phyloP scores from a whole-genome alignment of 2,113 vertebrate genomes.

The Origma solitaria region DNA sequence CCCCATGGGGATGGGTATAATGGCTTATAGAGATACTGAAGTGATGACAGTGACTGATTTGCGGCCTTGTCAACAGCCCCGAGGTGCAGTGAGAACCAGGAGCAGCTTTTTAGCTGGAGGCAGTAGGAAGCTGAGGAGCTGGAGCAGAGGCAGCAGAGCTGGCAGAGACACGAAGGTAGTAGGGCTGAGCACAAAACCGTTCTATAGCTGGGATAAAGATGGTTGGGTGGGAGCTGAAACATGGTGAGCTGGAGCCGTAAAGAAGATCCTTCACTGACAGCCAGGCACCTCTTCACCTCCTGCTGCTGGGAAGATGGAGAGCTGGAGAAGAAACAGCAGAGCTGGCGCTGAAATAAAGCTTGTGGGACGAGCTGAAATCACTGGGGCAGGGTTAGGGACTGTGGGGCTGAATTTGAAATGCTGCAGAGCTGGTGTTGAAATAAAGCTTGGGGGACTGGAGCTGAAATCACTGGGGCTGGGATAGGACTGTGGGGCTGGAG shows the following conservation, averaged over 20 bases:
- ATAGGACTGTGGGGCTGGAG: too few species aligned
- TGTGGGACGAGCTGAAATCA: neutral
- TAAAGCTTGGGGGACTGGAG: neutral
- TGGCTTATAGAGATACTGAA: neutral
- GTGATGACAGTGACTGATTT: neutral
- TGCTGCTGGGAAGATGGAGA: neutral
- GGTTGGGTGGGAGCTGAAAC: neutral
- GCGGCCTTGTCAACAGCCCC: neutral
- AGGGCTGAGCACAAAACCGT: neutral
- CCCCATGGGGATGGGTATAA: neutral
- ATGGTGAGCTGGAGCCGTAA: neutral
- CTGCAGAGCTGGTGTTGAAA: neutral
- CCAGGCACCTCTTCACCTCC: neutral
- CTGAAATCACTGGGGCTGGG: neutral
- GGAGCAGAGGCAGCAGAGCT: neutral
- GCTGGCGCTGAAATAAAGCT: neutral
- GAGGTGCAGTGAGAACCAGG: neutral
- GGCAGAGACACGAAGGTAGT: neutral
- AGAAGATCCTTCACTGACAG: neutral
- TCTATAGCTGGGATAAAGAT: neutral
- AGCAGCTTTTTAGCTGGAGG: neutral
- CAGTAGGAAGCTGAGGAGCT: neutral
- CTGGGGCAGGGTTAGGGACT: neutral
- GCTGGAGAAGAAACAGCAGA: neutral
- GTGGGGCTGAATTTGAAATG: neutral